phyloP scores from a whole-genome alignment of 2,888 invertebrate species.

The Sepioteuthis lessoniana region DNA sequence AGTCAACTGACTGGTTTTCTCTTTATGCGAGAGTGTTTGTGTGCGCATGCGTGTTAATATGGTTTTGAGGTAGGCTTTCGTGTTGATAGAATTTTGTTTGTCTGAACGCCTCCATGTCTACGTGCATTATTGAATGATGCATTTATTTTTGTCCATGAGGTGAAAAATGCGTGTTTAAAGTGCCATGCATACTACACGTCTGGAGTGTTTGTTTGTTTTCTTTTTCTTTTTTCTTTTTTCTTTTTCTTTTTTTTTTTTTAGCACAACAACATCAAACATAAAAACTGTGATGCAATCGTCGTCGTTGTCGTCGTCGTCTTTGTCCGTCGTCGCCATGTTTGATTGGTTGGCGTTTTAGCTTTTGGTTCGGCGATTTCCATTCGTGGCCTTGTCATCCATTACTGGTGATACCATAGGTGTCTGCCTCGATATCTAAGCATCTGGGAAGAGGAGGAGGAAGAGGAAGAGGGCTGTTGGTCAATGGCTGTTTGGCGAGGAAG shows the following conservation, averaged over 20 bases:
- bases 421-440: constrained; percentile 40
- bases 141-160: not conserved
- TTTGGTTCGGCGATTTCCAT: not conserved
- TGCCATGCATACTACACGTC: not conserved
- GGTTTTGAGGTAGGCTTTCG: not conserved
- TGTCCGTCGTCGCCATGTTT: constrained; percentile 33
- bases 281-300: not conserved
- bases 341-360: not conserved
- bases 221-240: no score
- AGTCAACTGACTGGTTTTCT: not conserved
- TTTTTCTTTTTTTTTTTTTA: not conserved
- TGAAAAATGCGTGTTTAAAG: not conserved
- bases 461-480: constrained; percentile 20
- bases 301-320: not conserved
- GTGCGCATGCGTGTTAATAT: not conserved
- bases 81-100: not conserved
- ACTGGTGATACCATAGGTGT: constrained; percentile 47
- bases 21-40: not conserved
- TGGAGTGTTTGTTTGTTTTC: not conserved
- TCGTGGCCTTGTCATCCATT: constrained; percentile 37
- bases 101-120: not conserved
- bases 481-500: not conserved
- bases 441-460: not conserved
- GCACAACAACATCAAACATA: not conserved
- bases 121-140: not conserved